Base-by-base conservation (phyloP, 1,140 invertebrate genomes). In the Lasioglossum baleicum region DNA sequence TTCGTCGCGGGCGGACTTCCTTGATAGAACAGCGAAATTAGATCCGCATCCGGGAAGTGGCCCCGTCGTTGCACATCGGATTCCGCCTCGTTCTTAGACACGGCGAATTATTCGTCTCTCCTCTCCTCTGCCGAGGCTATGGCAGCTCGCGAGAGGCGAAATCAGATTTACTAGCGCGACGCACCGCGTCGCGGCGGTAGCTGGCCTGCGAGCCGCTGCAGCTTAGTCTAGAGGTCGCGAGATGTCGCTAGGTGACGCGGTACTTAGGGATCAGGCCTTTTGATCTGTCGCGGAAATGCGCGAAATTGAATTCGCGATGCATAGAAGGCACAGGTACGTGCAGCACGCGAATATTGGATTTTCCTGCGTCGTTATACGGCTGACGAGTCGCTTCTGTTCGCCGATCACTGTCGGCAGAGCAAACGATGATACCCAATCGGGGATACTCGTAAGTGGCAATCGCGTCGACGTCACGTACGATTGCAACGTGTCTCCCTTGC, bases 381-480 rank as follows among this genome's bases (percentile, higher is more conserved):
- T 75, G 73, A 75, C 75, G 75, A 85, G 80, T 75, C 64, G 76
- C 82, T 73, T 80, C 84, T 73, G 72, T 74, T 77, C 78, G 64
- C 48, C 71, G 79, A 73, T 80, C 80, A 63, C 72, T 53, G 31
- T 60, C 40, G 75, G 48, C 42, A 72, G 66, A 73, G 70, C 74
- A 63, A 75, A 80, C 78, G 83, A 72, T 72, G 82, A 85, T 81
- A 83, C 71, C 69, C 84, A 80, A 85, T 86, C 72, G 83, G 58
- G 61, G 72, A 61, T 75, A 61, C 75, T 76, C 64, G 80, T 80
- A 85, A 86, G 80, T 83, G 83, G 80, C 80, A 85, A 86, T 86
- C 84, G 83, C 40, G 40, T 73, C 83, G 66, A 84, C 74, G 74
- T 81, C 82, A 84, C 79, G 83, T 81, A 85, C 79, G 82, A 84